Evolutionary conservation across 1,140 invertebrate species (phyloP).

Genomic region (Gyrodactylus bullatarudis): DNA sequence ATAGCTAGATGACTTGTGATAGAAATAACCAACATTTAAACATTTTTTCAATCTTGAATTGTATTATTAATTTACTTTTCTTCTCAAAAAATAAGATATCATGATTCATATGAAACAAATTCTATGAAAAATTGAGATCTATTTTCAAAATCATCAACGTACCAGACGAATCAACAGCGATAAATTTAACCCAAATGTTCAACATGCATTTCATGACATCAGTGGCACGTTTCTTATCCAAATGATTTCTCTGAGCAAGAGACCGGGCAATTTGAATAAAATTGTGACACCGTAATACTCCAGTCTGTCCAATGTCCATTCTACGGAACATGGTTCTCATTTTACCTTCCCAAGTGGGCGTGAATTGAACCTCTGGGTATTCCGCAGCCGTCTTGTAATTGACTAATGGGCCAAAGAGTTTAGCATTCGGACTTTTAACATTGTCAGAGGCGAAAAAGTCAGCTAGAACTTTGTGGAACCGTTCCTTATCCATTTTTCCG

Average conservation of each 20-base stretch:
- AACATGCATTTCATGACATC: conserved; percentile 1
- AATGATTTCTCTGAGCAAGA: neutral
- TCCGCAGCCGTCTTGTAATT: conserved; percentile 6
- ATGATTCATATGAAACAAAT: too few relatives aligned
- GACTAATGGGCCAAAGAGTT: neutral
- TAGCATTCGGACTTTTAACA: neutral
- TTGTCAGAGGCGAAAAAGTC: conserved; percentile 1
- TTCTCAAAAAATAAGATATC: too few relatives aligned
- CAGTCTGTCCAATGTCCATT: neutral
- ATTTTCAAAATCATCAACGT: too few relatives aligned
- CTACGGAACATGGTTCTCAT: conserved; percentile 6
- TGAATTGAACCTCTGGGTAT: neutral
- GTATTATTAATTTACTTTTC: too few relatives aligned
- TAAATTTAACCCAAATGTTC: conserved; percentile 4
- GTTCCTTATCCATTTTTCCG: conserved; percentile 1
- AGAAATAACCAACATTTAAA: too few relatives aligned
- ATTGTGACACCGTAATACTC: neutral
- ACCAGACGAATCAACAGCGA: conserved; percentile 4
- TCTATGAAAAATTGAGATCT: too few relatives aligned
- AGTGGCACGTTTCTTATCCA: conserved; percentile 3
- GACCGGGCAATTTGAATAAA: conserved; percentile 6
- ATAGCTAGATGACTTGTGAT: too few relatives aligned
- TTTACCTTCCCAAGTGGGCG: conserved; percentile 6
- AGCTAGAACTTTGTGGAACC: neutral
- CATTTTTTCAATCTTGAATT: too few relatives aligned